Conservation (phyloP, 2,113 vertebrate species). For the Circaetus cinerascens region DNA sequence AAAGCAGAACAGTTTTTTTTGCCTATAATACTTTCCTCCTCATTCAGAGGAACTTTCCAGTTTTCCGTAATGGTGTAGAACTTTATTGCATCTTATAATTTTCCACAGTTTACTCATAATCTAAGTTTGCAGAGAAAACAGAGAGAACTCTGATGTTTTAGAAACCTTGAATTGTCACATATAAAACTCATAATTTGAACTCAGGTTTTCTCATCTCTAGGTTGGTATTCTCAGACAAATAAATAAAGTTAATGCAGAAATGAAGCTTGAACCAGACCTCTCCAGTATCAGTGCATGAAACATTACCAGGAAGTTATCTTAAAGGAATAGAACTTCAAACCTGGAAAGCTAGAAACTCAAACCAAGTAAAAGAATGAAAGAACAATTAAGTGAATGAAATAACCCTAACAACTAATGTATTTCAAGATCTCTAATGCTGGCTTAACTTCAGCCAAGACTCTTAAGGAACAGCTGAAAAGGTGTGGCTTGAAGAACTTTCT, state of each 20-base stretch:
- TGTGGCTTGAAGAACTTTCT: not conserved
- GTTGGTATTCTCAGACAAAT: not conserved
- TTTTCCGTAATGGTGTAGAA: not conserved
- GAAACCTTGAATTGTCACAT: not conserved
- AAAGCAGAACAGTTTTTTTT: not conserved
- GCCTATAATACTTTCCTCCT: not conserved
- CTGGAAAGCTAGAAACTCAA: not conserved
- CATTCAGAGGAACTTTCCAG: not conserved
- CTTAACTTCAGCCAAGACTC: not conserved
- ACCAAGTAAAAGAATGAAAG: not conserved
- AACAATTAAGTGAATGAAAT: not conserved
- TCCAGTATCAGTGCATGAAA: not conserved
- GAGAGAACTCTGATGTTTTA: not conserved
- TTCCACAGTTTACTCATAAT: not conserved
- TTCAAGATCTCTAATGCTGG: not conserved
- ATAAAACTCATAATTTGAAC: not conserved
- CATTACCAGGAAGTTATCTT: not conserved
- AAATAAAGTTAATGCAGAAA: not conserved
- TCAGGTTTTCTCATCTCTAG: not conserved
- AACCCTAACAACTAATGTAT: not conserved
- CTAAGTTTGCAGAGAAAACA: not conserved
- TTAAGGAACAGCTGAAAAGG: not conserved
- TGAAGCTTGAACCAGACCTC: not conserved
- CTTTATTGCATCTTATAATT: not conserved
- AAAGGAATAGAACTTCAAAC: not conserved